Conservation (phyloP, 2,888 invertebrate species). For the Macaria notata region DNA sequence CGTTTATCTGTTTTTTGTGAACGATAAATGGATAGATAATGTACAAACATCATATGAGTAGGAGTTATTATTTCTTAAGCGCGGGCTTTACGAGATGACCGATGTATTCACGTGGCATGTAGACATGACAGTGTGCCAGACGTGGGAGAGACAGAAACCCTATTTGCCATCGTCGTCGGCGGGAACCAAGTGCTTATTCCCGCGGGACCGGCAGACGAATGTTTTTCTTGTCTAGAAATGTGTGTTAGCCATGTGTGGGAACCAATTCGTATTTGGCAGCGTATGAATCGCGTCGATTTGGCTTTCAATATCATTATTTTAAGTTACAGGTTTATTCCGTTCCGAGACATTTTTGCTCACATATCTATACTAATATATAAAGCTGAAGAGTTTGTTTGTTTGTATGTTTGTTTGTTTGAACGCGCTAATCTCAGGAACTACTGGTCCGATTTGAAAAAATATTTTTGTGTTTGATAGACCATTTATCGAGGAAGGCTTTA, state of each 20-base stretch:
- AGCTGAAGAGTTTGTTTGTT: no score
- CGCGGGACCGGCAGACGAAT: slow-evolving; percentile 39
- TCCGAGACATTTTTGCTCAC: no score
- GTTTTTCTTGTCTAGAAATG: slow-evolving; percentile 8
- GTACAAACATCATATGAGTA: slow-evolving; percentile 5
- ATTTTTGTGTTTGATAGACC: no score
- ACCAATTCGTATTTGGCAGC: no score
- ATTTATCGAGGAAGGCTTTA: no score
- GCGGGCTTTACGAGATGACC: slow-evolving; percentile 6
- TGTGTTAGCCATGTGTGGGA: neutral
- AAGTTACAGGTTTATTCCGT: no score
- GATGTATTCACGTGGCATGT: slow-evolving; percentile 9
- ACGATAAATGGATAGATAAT: slow-evolving; percentile 2
- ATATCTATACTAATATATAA: no score
- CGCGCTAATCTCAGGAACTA: no score
- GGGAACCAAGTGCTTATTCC: slow-evolving; percentile 43
- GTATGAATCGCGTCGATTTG: no score
- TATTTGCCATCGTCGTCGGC: slow-evolving; percentile 42
- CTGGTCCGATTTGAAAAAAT: no score
- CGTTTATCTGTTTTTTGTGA: slow-evolving; percentile 6
- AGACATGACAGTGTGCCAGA: slow-evolving; percentile 27
- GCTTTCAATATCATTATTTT: no score
- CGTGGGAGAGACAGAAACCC: slow-evolving; percentile 39
- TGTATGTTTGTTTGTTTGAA: no score
- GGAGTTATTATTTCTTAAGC: slow-evolving; percentile 3